Conservation (phyloP, 1,140 invertebrate species). For the Diuraphis noxia region DNA sequence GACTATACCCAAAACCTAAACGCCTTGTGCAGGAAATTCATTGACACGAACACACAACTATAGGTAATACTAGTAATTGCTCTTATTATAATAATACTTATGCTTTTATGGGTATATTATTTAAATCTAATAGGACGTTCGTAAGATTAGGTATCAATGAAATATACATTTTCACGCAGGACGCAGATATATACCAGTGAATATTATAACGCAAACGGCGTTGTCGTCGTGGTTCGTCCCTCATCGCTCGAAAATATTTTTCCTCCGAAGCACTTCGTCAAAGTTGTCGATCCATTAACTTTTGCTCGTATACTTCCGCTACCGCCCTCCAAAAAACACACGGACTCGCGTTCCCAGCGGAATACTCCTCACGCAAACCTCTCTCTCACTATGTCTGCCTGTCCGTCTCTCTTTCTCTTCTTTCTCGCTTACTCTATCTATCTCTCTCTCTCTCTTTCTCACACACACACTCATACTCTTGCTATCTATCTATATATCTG, state of each 20-base stretch:
- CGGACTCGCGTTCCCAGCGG: slow-evolving; percentile 28
- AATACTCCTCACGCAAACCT: not conserved
- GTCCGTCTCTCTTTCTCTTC: too few relatives aligned
- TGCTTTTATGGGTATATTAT: not conserved
- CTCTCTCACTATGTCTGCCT: not conserved
- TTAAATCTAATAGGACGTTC: not conserved
- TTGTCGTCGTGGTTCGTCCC: not conserved
- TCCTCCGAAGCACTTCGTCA: slow-evolving; percentile 33
- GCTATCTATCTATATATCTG: not conserved
- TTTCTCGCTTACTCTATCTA: not conserved
- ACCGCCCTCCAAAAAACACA: slow-evolving; percentile 34
- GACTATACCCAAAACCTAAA: not conserved
- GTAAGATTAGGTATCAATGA: not conserved
- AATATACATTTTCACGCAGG: not conserved
- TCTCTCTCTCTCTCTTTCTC: not conserved
- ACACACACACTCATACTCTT: not conserved
- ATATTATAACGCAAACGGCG: not conserved
- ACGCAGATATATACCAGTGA: not conserved
- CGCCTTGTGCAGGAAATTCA: not conserved
- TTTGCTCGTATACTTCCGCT: not conserved
- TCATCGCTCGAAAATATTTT: slow-evolving; percentile 7
- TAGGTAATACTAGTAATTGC: too few relatives aligned
- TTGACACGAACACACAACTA: not conserved
- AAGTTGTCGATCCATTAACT: slow-evolving; percentile 49
- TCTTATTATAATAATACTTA: not conserved